These are phyloP conservation scores for Volucella inflata DNA, from an alignment of 2,888 invertebrate genomes.

Conservation along the genomic window DNA sequence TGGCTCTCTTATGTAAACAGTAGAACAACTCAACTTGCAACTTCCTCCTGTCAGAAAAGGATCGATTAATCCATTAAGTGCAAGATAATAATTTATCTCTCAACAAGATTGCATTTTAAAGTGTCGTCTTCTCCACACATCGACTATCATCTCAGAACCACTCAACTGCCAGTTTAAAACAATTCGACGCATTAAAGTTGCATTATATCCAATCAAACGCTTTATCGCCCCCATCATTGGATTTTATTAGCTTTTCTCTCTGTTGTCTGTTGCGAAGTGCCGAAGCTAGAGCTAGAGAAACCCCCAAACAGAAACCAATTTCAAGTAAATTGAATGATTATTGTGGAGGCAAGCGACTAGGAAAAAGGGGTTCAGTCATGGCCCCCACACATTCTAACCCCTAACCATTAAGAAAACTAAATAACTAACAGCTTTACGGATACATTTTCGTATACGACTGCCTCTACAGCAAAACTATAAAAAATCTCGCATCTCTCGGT, in stretches of 20 bases:
- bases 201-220: constrained; percentile 60
- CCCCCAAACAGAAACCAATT: constrained; percentile 58
- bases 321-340: constrained; percentile 71
- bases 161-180: constrained; percentile 16
- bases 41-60: no score
- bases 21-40: no score
- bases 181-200: constrained; percentile 56
- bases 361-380: constrained; percentile 49
- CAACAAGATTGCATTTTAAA: neutral
- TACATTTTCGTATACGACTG: neutral
- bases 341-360: neutral
- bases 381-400: constrained; percentile 21
- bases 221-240: constrained; percentile 54
- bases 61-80: no score
- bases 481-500: constrained; percentile 17
- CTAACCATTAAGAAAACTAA: neutral
- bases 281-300: neutral
- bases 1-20: no score
- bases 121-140: neutral
- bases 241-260: constrained; percentile 38
- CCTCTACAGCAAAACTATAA: constrained; percentile 8
- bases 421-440: neutral
- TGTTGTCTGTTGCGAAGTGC: neutral
- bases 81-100: neutral
- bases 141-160: neutral